phyloP scores from a whole-genome alignment of 2,113 vertebrate species.

The Morone saxatilis region DNA sequence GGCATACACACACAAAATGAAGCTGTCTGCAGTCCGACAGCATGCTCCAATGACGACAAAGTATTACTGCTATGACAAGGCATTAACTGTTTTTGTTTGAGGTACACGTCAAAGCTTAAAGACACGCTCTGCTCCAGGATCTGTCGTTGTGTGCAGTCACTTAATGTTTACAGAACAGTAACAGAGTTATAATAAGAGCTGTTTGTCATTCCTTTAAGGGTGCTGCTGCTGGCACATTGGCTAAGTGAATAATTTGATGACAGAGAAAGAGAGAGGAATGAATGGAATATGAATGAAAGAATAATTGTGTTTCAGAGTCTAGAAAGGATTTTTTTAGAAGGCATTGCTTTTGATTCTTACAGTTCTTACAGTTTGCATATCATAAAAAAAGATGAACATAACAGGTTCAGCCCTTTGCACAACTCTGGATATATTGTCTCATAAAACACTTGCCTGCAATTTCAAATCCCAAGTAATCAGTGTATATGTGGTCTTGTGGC shows the following conservation, averaged over 20 bases:
- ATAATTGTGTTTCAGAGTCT: background rate
- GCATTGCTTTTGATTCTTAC: background rate
- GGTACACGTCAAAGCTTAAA: background rate
- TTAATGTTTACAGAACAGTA: constrained; percentile 30
- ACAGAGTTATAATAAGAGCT: constrained; percentile 12
- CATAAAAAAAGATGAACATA: background rate
- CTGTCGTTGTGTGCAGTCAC: constrained; percentile 6
- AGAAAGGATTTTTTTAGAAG: background rate
- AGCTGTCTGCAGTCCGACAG: background rate
- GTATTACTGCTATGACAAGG: constrained; percentile 6
- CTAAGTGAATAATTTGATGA: constrained; percentile 5
- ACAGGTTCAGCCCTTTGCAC: background rate
- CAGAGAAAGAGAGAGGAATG: constrained; percentile 15
- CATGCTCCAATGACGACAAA: background rate
- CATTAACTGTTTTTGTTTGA: constrained; percentile 20
- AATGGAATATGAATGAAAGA: constrained; percentile 22
- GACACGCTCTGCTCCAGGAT: background rate
- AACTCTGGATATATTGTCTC: background rate
- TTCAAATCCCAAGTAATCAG: background rate
- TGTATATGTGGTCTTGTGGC: background rate
- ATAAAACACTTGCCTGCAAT: background rate
- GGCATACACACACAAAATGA: constrained; percentile 6
- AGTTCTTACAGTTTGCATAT: background rate
- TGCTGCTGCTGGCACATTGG: background rate
- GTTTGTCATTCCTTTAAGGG: constrained; percentile 15